A percentile compares a stretch with the other conserved stretches of the same genome.
phyloP scores from a whole-genome alignment of 64 coral and sea anemone species.

The Stichodactyla mertensii region DNA sequence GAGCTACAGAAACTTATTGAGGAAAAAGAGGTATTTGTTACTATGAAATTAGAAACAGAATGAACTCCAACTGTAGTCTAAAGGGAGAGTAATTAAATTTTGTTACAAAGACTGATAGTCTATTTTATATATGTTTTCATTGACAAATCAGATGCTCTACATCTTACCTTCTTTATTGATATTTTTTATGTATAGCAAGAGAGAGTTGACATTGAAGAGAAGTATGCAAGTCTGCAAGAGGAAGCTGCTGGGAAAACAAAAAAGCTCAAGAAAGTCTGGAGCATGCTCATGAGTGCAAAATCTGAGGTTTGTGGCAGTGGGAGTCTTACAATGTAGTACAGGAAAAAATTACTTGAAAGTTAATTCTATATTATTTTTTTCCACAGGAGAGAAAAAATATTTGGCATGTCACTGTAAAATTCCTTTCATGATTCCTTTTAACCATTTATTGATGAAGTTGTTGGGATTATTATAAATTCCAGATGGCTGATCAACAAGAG shows the following conservation, averaged over 20 bases:
- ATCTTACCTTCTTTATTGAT: neutral
- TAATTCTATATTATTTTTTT: too few relatives aligned
- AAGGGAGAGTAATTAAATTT: too few relatives aligned
- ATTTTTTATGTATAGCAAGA: constrained; percentile 68
- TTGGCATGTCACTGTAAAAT: too few relatives aligned
- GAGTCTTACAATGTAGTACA: too few relatives aligned
- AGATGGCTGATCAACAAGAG: constrained; percentile 97
- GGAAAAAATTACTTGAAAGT: too few relatives aligned
- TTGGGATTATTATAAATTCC: neutral
- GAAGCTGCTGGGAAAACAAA: constrained; percentile 97
- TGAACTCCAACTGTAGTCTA: too few relatives aligned
- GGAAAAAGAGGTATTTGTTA: constrained; percentile 79
- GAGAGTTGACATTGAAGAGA: constrained; percentile 97
- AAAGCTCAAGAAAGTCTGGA: constrained; percentile 99
- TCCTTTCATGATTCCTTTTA: too few relatives aligned
- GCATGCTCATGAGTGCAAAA: constrained; percentile 92
- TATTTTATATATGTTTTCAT: too few relatives aligned
- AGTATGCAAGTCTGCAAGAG: constrained; percentile 94
- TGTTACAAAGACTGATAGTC: too few relatives aligned
- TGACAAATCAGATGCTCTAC: too few relatives aligned
- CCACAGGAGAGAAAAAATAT: neutral
- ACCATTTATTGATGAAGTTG: neutral
- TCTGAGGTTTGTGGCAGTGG: constrained; percentile 61
- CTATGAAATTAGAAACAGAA: too few relatives aligned
- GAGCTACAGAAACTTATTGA: constrained; percentile 96